Evolutionary conservation across 2,113 vertebrate genomes (phyloP), one percentile per base, ranked within the genome.

Genomic region (Porphyrio hochstetteri): DNA sequence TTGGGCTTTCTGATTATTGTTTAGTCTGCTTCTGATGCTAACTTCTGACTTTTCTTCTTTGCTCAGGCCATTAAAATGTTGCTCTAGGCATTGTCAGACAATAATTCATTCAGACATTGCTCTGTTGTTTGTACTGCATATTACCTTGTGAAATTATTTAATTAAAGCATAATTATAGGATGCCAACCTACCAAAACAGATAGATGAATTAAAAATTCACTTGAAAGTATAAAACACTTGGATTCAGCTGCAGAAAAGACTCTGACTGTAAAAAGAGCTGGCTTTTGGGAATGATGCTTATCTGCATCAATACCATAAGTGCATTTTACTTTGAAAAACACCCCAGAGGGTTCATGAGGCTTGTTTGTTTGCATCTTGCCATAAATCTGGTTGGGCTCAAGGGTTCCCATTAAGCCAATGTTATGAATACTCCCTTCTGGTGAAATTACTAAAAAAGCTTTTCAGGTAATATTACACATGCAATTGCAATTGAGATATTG

Each of bases 161-260:
- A 97, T 97, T 97, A 93, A 91, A 92, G 31, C 7, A 56, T 74
- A 96, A 93, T 91, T 94, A 86, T 42, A 91, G 42, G 81, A 31
- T 50, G 52, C 10, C 48, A 69, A 71, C 33, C 50, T 88, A 93
- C 71, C 57, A 88, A 96, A 96, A 71, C 52, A 94, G 19, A 75
- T 19, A 95, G 60, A 80, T 85, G 29, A 96, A 94, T 89, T 35
- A 77, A 88, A 82, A 92, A 91, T 96, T 91, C 40, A 83, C 70
- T 93, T 93, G 76, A 11, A 97, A 93, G 11, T 55, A 63, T 55
- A 84, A 93, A 95, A 35, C 10, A 52, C 95, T 88, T 95, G 38
- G 50, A 93, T 67, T 94, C 46, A 86, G 27, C 69, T 95, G 16
- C 79, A 59, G 71, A 77, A 96, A 82, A 95, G 89, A 71, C 9